phyloP scores from a whole-genome alignment of 2,888 invertebrate genomes.

The Trissolcus japonicus region DNA sequence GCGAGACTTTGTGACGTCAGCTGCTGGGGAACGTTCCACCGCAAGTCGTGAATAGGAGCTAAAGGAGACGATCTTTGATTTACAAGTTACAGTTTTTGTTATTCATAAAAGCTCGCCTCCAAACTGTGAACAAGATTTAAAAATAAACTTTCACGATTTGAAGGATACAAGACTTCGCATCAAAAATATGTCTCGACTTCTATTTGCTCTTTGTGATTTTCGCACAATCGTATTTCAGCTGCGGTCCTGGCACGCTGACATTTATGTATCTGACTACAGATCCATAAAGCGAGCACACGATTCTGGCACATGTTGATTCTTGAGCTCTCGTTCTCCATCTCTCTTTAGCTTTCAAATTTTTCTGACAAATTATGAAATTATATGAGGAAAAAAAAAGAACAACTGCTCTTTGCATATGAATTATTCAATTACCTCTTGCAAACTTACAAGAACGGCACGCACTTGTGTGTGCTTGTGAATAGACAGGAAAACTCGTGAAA shows the following conservation, averaged over 20 bases:
- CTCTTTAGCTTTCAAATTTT: constrained; percentile 32
- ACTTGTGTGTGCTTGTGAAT: background rate
- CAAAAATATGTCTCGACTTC: too few relatives aligned
- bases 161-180: too few relatives aligned
- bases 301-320: constrained; percentile 18
- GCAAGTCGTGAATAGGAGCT: constrained; percentile 8
- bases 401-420: constrained; percentile 33
- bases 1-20: constrained; percentile 33
- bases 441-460: constrained; percentile 6
- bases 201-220: background rate
- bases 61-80: constrained; percentile 12
- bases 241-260: constrained; percentile 25
- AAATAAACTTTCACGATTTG: too few relatives aligned
- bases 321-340: constrained; percentile 2
- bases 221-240: constrained; percentile 31
- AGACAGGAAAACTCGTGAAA: constrained; percentile 1
- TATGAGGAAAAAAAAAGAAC: constrained; percentile 22
- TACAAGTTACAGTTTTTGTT: constrained; percentile 1
- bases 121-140: too few relatives aligned
- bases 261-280: constrained; percentile 35
- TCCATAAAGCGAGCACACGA: constrained; percentile 15
- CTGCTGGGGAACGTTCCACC: constrained; percentile 3
- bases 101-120: too few relatives aligned
- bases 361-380: constrained; percentile 32
- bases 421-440: constrained; percentile 33